Evolutionary conservation across 2,797 vertebrate species (phyloP).

Genomic region (Intellagama lesueurii): DNA sequence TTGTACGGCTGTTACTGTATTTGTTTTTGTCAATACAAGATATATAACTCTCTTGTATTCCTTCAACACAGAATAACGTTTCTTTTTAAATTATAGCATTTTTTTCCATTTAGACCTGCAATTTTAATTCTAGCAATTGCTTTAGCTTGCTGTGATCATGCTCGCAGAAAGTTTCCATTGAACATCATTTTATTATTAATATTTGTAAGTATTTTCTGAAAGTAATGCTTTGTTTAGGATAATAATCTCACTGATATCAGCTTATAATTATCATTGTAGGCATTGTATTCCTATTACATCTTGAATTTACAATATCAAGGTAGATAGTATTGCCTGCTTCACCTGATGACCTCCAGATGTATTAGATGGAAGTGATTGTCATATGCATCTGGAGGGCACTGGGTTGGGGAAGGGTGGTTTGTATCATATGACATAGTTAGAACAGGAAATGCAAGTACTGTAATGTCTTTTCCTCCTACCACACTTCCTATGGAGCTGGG

Average conservation of each 20-base stretch:
- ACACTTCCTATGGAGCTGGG: not conserved
- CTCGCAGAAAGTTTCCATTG: constrained; percentile 82
- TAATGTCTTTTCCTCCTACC: not conserved
- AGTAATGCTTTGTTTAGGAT: constrained; percentile 9
- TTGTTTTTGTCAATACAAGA: too few relatives aligned
- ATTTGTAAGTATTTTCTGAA: constrained; percentile 85
- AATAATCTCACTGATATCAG: not conserved
- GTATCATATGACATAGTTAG: not conserved
- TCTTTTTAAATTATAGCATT: not conserved
- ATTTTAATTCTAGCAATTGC: constrained; percentile 76
- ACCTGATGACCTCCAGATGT: not conserved
- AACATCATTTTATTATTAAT: constrained; percentile 86
- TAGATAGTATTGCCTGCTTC: not conserved
- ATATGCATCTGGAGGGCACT: too few relatives aligned
- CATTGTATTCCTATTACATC: not conserved
- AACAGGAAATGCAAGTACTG: not conserved
- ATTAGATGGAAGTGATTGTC: not conserved
- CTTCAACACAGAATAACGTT: not conserved
- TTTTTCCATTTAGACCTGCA: constrained; percentile 71
- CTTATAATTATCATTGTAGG: not conserved
- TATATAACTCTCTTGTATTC: not conserved
- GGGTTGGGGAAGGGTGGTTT: not conserved
- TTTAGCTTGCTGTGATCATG: constrained; percentile 81
- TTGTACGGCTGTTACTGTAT: too few relatives aligned
- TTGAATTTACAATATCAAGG: not conserved